A percentile compares a stretch with the other conserved stretches of the same genome.
phyloP scores from a whole-genome alignment of 2,797 vertebrate genomes.

The Aselliscus stoliczkanus region DNA sequence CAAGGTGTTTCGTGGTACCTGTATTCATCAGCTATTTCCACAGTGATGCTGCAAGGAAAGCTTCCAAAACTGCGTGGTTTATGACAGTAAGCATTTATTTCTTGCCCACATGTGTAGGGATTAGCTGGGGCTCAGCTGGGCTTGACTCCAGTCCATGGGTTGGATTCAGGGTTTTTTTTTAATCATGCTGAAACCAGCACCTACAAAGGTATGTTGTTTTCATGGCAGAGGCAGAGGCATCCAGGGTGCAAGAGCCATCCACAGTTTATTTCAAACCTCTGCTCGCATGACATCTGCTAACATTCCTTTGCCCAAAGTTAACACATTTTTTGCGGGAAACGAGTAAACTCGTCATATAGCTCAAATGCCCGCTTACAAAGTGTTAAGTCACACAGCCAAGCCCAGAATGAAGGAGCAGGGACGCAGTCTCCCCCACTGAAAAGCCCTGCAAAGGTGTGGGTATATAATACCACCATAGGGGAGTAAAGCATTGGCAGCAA shows the following conservation, averaged over 20 bases:
- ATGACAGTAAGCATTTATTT: background rate
- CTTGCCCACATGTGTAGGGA: background rate
- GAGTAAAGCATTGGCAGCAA: background rate
- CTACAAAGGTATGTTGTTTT: background rate
- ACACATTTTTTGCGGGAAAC: too few relatives aligned
- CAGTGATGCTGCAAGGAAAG: background rate
- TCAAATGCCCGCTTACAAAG: too few relatives aligned
- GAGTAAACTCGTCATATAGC: too few relatives aligned
- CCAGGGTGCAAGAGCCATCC: background rate
- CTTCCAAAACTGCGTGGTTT: background rate
- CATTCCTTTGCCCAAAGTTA: background rate
- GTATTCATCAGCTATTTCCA: background rate
- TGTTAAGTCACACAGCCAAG: background rate
- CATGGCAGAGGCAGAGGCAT: background rate
- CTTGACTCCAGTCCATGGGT: background rate
- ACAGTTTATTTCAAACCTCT: background rate
- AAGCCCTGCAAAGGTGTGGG: background rate
- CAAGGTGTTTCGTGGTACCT: background rate
- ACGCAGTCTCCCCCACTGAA: background rate
- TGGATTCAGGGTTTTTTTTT: conserved; percentile 9
- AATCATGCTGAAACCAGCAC: background rate
- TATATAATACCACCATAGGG: background rate
- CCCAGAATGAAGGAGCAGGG: background rate
- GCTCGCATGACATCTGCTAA: background rate
- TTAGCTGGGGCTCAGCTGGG: background rate